Percentiles rank a stretch among this genome's conserved stretches.
These are phyloP conservation scores for Syrmaticus mikado DNA, from an alignment of 2,113 vertebrate genomes.

Conservation along the genomic window DNA sequence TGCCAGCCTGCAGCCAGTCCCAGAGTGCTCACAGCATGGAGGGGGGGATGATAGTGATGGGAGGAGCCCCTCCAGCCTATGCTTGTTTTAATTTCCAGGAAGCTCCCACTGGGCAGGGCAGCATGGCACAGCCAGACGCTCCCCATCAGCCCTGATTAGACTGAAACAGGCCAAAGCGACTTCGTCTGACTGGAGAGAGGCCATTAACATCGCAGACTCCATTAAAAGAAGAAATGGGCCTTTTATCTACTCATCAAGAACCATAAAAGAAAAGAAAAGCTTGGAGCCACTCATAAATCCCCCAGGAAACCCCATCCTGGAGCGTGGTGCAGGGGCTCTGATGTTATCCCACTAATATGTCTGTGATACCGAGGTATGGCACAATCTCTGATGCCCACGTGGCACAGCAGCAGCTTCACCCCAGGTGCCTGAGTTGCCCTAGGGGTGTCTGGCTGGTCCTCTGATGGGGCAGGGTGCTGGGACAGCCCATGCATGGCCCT, in stretches of 20 bases:
- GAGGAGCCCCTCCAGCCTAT: not conserved
- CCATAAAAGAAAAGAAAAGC: not conserved
- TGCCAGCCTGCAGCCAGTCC: not conserved
- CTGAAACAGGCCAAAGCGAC: not conserved
- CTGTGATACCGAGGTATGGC: accelerated
- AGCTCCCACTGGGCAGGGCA: accelerated
- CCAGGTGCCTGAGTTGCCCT: not conserved
- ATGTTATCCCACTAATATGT: accelerated
- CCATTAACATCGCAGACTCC: conserved; percentile 30
- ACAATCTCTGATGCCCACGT: accelerated
- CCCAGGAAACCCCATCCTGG: not conserved
- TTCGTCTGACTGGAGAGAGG: conserved; percentile 4
- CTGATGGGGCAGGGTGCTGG: not conserved
- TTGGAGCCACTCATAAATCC: not conserved
- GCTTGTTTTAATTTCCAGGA: not conserved
- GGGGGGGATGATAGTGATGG: accelerated
- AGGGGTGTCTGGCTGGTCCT: accelerated
- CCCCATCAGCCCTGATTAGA: conserved; percentile 7
- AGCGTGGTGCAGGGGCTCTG: accelerated
- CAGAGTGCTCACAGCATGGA: accelerated
- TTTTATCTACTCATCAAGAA: conserved; percentile 45
- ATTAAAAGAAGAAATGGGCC: conserved; percentile 14
- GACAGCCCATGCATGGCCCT: not conserved
- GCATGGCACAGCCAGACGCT: not conserved
- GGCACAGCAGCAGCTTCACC: not conserved